Conservation (phyloP, 2,797 vertebrate genomes). For the Rhadinocentrus ornatus region DNA sequence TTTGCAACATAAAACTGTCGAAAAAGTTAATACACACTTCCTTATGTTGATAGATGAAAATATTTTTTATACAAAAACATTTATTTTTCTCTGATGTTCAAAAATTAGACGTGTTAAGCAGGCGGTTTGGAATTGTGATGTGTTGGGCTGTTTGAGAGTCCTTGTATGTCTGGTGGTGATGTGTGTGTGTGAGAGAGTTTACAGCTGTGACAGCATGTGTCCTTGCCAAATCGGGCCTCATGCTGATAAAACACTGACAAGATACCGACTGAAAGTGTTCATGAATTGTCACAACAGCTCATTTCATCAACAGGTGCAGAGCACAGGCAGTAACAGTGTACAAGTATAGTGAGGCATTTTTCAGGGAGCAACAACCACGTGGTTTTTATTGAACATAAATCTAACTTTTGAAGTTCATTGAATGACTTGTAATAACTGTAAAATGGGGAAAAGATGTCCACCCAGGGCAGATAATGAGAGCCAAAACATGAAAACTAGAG, state of each 20-base stretch:
- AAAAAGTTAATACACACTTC: background rate
- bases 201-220: constrained; percentile 80
- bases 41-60: background rate
- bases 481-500: background rate
- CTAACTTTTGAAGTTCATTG: background rate
- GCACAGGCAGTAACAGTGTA: constrained; percentile 13
- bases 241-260: constrained; percentile 78
- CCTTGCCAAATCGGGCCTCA: constrained; percentile 73
- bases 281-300: constrained; percentile 50
- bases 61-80: background rate
- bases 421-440: background rate
- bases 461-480: too few relatives aligned
- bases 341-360: background rate
- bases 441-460: background rate
- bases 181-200: constrained; percentile 69
- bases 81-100: constrained; percentile 3
- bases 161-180: constrained; percentile 30
- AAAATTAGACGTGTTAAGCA: background rate
- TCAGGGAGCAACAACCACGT: background rate
- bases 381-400: background rate
- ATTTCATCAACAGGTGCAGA: constrained; percentile 56
- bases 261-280: constrained; percentile 62
- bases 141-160: constrained; percentile 9
- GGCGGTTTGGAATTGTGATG: constrained; percentile 11
- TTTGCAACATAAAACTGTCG: background rate